Percentiles rank a stretch among this genome's conserved stretches.
phyloP scores from a whole-genome alignment of 2,888 invertebrate species.

The Platynereis dumerilii region DNA sequence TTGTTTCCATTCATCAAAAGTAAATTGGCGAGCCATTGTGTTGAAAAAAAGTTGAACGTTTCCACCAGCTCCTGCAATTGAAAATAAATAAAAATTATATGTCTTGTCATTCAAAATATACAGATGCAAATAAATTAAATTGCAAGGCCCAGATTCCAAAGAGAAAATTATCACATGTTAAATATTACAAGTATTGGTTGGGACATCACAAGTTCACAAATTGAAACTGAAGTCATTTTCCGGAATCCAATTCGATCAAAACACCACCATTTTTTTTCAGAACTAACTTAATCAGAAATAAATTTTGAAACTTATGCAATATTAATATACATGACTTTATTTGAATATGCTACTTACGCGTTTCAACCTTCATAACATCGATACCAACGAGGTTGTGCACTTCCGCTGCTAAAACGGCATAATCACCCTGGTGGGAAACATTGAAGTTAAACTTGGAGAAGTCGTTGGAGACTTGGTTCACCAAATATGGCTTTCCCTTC shows the following conservation, averaged over 20 bases:
- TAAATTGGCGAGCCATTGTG: constrained; percentile 86
- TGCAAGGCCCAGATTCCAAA: no score
- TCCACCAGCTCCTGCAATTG: neutral
- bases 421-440: constrained; percentile 90
- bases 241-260: no score
- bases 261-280: no score
- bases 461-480: constrained; percentile 31
- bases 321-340: no score
- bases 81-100: neutral
- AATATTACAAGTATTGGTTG: no score
- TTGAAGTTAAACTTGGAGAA: constrained; percentile 73
- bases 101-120: no score
- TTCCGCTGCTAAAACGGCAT: constrained; percentile 75
- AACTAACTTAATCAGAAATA: no score
- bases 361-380: constrained; percentile 88
- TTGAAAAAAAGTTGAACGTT: constrained; percentile 76
- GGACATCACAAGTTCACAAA: no score
- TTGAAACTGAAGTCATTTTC: no score
- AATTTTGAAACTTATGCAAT: no score
- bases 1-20: constrained; percentile 78
- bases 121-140: no score
- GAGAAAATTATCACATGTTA: no score
- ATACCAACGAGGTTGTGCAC: constrained; percentile 65
- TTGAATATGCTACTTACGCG: constrained; percentile 53
- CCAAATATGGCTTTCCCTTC: constrained; percentile 62